A percentile compares a stretch with the other conserved stretches of the same genome.
phyloP scores from a whole-genome alignment of 2,113 vertebrate genomes.

The Xiphorhynchus elegans region DNA sequence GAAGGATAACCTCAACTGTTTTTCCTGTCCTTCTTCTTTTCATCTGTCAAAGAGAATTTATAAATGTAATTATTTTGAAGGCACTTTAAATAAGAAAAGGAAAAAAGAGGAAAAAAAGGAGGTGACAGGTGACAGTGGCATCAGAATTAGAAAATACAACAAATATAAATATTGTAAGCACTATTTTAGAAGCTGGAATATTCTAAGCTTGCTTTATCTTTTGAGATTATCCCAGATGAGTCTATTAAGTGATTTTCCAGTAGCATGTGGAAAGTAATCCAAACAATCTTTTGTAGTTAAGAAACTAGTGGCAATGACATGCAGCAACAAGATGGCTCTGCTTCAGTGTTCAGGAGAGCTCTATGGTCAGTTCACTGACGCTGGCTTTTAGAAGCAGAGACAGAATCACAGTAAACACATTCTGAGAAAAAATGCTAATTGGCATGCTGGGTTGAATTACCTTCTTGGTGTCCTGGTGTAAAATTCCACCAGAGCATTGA shows the following conservation, averaged over 20 bases:
- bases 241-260: neutral
- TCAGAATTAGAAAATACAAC: neutral
- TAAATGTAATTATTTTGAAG: conserved; percentile 1
- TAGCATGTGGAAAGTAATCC: neutral
- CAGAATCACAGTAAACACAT: neutral
- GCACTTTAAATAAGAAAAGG: neutral
- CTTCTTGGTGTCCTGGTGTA: neutral
- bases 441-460: neutral
- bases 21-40: neutral
- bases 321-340: neutral
- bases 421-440: neutral
- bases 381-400: neutral
- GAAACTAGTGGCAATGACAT: neutral
- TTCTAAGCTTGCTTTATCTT: neutral
- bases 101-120: neutral
- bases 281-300: neutral
- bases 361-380: neutral
- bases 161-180: neutral
- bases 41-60: neutral
- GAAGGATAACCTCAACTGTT: neutral
- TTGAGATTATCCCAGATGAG: neutral
- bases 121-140: neutral
- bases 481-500: neutral
- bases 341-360: neutral
- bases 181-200: neutral